Conservation (phyloP, 2,113 vertebrate genomes). For the Pseudonaja textilis region DNA sequence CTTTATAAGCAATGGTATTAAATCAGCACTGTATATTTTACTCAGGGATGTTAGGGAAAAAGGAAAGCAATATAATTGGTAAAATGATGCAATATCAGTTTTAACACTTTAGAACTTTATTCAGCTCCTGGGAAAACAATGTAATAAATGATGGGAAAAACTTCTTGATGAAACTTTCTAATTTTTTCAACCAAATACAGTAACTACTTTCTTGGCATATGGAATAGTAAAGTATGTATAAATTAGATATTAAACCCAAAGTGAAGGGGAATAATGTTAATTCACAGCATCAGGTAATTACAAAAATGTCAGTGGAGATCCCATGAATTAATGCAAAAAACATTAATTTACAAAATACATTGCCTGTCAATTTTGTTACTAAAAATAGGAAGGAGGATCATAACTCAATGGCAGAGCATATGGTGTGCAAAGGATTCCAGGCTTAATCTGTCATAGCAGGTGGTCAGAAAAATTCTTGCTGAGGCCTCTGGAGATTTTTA, state of each 20-base stretch:
- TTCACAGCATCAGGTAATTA: constrained; percentile 54
- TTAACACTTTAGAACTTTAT: constrained; percentile 35
- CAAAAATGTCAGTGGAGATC: not conserved
- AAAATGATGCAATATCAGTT: constrained; percentile 26
- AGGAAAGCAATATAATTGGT: constrained; percentile 21
- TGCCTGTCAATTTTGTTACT: not conserved
- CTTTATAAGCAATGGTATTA: not conserved
- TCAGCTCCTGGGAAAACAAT: constrained; percentile 44
- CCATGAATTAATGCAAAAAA: not conserved
- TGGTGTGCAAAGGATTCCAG: not conserved
- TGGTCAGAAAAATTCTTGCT: not conserved
- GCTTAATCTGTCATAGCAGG: not conserved
- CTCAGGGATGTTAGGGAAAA: not conserved
- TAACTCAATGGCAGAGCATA: not conserved
- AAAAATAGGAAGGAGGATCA: not conserved
- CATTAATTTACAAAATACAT: not conserved
- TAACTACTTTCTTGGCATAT: constrained; percentile 57
- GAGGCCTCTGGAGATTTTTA: not conserved
- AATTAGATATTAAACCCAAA: constrained; percentile 49
- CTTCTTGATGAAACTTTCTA: constrained; percentile 43
- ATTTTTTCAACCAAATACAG: constrained; percentile 59
- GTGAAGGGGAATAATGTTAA: constrained; percentile 32
- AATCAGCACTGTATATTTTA: not conserved
- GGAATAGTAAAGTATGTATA: constrained; percentile 46
- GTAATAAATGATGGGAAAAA: constrained; percentile 58